These are phyloP conservation scores for Eurypyga helias DNA, from an alignment of 2,113 vertebrate species.

Conservation along the genomic window DNA sequence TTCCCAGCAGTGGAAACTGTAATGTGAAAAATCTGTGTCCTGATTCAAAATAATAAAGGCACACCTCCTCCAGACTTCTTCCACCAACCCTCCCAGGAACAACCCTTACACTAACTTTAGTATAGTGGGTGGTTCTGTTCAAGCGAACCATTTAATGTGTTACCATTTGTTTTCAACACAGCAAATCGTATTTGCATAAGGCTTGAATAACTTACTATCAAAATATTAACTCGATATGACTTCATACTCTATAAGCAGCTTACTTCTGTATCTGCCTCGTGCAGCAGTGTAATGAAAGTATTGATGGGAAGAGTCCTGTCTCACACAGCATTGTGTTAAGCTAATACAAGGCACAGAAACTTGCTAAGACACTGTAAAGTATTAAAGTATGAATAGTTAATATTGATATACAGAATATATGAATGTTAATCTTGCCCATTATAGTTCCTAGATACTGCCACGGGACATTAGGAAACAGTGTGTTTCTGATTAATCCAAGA, in stretches of 20 bases:
- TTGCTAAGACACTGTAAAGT: neutral
- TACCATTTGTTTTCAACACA: constrained; percentile 17
- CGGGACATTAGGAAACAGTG: constrained; percentile 1
- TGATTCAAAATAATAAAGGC: neutral
- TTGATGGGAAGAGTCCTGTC: neutral
- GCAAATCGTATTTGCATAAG: constrained; percentile 29
- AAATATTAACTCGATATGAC: constrained; percentile 47
- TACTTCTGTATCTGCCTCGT: neutral
- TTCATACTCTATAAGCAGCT: neutral
- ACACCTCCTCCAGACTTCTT: neutral
- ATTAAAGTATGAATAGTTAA: constrained; percentile 68
- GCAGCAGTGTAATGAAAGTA: neutral
- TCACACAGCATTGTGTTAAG: neutral
- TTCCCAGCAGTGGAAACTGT: neutral
- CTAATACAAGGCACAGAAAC: constrained; percentile 10
- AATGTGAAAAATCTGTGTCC: neutral
- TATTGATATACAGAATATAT: constrained; percentile 55
- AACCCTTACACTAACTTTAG: neutral
- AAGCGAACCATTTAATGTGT: neutral
- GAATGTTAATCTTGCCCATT: constrained; percentile 52
- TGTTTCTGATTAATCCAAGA: constrained; percentile 64
- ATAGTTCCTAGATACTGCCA: constrained; percentile 29
- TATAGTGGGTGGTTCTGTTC: neutral
- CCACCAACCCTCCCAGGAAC: neutral
- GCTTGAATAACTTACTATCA: constrained; percentile 18